phyloP scores from a whole-genome alignment of 1,140 invertebrate genomes.

The Eumaeus atala region DNA sequence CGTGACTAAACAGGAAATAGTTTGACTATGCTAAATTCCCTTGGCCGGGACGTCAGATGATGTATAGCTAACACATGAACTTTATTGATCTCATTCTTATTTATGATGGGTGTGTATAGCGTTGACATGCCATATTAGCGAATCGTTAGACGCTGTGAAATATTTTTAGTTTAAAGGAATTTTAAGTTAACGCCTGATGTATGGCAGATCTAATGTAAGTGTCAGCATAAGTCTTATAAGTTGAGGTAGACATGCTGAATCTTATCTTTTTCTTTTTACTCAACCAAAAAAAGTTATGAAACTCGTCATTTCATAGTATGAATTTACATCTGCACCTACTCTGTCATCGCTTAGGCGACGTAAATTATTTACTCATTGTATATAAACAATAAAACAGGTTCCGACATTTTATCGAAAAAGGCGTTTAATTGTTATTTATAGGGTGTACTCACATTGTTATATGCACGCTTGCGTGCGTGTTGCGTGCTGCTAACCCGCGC shows the following conservation, averaged over 20 bases:
- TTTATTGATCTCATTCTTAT: constrained; percentile 67
- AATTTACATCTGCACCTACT: no score
- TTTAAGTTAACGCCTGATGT: constrained; percentile 29
- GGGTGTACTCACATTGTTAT: constrained; percentile 12
- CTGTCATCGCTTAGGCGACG: background rate
- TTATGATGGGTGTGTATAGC: constrained; percentile 48
- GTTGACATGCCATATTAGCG: constrained; percentile 53
- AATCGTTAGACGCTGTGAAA: background rate
- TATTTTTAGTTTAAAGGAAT: background rate
- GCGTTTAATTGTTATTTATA: constrained; percentile 24
- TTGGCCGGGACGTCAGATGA: background rate
- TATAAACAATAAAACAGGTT: constrained; percentile 2
- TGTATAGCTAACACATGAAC: constrained; percentile 29
- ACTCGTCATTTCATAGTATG: no score
- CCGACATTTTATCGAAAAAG: constrained; percentile 4
- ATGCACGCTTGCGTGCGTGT: no score
- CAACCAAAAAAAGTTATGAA: no score
- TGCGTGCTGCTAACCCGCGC: constrained; percentile 15
- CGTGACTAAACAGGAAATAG: no score
- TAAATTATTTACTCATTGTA: constrained; percentile 3
- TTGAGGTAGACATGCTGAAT: no score
- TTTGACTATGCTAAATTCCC: background rate
- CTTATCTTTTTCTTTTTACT: no score
- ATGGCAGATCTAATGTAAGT: constrained; percentile 28
- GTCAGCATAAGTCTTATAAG: no score